A percentile compares a stretch with the other conserved stretches of the same genome.
These are phyloP conservation scores for Collichthys lucidus DNA, from an alignment of 2,113 vertebrate species.

Conservation along the genomic window DNA sequence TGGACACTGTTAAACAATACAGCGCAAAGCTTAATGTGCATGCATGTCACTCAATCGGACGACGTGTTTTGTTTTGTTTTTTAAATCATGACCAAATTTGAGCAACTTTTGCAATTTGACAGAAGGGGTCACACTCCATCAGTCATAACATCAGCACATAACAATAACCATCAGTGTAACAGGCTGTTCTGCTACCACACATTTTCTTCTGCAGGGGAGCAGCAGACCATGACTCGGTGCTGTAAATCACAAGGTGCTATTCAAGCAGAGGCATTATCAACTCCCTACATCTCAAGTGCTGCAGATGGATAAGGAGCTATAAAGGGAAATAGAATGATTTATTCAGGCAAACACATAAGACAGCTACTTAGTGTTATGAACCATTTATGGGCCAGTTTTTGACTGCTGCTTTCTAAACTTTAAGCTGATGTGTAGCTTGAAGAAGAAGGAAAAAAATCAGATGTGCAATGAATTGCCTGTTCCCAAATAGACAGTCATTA, in stretches of 20 bases:
- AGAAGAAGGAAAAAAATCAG: constrained; percentile 22
- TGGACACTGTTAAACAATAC: neutral
- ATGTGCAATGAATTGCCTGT: constrained; percentile 44
- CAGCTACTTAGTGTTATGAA: constrained; percentile 39
- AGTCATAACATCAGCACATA: constrained; percentile 40
- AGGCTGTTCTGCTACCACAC: constrained; percentile 1
- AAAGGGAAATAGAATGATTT: constrained; percentile 49
- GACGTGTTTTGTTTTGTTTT: neutral
- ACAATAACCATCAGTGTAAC: constrained; percentile 44
- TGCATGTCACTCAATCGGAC: neutral
- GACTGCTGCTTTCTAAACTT: constrained; percentile 18
- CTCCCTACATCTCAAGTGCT: constrained; percentile 46
- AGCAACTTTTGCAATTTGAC: neutral
- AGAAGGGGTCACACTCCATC: constrained; percentile 30
- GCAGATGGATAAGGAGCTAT: constrained; percentile 44
- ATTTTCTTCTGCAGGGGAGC: constrained; percentile 27
- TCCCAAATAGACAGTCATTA: constrained; percentile 56
- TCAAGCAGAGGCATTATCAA: constrained; percentile 51
- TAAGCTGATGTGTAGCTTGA: constrained; percentile 13
- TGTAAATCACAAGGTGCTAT: constrained; percentile 61
- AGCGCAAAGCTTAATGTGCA: neutral
- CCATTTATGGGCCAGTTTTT: constrained; percentile 36
- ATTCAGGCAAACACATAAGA: constrained; percentile 36
- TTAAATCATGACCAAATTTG: neutral
- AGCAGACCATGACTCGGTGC: constrained; percentile 20